These are phyloP conservation scores for Cheilosia impressa DNA, from an alignment of 2,888 invertebrate species.

Conservation along the genomic window DNA sequence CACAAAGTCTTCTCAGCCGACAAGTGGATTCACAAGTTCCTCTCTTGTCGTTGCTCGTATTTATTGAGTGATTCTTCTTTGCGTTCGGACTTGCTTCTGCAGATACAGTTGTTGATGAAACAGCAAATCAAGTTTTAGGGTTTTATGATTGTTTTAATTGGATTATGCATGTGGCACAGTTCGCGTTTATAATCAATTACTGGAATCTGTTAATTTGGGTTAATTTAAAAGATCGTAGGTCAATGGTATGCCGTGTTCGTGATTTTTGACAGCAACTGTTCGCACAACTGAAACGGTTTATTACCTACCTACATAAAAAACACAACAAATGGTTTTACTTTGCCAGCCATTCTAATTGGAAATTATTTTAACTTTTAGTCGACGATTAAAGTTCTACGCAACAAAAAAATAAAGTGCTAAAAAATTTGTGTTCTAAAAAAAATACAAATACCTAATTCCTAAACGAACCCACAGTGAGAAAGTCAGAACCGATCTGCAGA, in stretches of 20 bases:
- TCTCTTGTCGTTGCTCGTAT: background rate
- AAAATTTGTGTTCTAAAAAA: constrained; percentile 10
- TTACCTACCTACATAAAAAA: background rate
- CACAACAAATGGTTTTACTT: too few relatives aligned
- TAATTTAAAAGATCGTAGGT: constrained; percentile 9
- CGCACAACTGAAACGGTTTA: background rate
- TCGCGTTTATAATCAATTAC: constrained; percentile 20
- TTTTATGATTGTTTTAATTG: constrained; percentile 44
- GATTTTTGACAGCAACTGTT: background rate
- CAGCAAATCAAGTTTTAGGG: constrained; percentile 39
- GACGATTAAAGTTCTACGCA: constrained; percentile 3
- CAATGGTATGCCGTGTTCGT: constrained; percentile 19
- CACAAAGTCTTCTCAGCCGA: constrained; percentile 69
- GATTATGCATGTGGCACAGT: constrained; percentile 41
- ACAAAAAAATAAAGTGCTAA: constrained; percentile 7
- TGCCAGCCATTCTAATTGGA: background rate
- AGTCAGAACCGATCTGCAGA: background rate
- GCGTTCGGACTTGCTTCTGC: constrained; percentile 15
- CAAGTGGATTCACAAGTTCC: constrained; percentile 64
- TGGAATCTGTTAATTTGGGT: constrained; percentile 14
- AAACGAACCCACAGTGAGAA: constrained; percentile 16
- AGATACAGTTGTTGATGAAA: constrained; percentile 53
- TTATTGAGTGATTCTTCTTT: constrained; percentile 33
- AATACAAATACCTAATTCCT: background rate
- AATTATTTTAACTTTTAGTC: constrained; percentile 25